Base-by-base conservation (phyloP, 1,140 invertebrate genomes). In the Macrobrachium nipponense region DNA sequence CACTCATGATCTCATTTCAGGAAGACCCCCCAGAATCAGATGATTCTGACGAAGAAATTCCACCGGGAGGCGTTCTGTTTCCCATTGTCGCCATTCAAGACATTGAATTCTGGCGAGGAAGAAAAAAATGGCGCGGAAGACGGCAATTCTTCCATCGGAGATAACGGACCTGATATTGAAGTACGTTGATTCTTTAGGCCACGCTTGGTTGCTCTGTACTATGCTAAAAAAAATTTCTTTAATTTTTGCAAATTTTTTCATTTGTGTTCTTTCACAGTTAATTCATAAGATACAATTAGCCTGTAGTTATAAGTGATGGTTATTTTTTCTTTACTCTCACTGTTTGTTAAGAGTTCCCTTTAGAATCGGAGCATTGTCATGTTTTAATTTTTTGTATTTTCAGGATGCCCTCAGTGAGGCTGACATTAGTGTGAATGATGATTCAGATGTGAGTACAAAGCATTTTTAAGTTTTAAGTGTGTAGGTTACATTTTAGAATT, bases 101-200 rank as follows among this genome's bases (percentile, higher is more conserved):
- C 0, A 80, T 82, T 70, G 87, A 87, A 77, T n/a, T n/a, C 70
- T 0, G 77, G 62, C 14, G 82, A 90, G 59, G 89, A 90, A 17
- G 88, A 90, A 20, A 89, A 62, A 20, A 89, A 62, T 11, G 60
- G 66, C n/a, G 23, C 27, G 6, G 70, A 73, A 11, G 68, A 73
- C 6, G 80, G 68, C 68, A 20, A 17, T 72, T 23, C 20, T 8
- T 23, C n/a, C 68, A 72, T 72, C 68, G 36, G 68, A 5, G 68
- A 20, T 14, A 36, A 72, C 20, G 20, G n/a, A 72, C 14, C 20
- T 72, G 68, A 18, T 12, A 72, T n/a, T 72, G 20, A 72, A 20
- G 61, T 64, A 64, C 15, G 61, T 64, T 64, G 61, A 64, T 5
- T 36, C 1, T 36, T 36, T 36, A 36, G 27, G 27, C 1, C 27